Base-by-base conservation (phyloP, 2,113 vertebrate species). In the Onychorhynchus coronatus region DNA sequence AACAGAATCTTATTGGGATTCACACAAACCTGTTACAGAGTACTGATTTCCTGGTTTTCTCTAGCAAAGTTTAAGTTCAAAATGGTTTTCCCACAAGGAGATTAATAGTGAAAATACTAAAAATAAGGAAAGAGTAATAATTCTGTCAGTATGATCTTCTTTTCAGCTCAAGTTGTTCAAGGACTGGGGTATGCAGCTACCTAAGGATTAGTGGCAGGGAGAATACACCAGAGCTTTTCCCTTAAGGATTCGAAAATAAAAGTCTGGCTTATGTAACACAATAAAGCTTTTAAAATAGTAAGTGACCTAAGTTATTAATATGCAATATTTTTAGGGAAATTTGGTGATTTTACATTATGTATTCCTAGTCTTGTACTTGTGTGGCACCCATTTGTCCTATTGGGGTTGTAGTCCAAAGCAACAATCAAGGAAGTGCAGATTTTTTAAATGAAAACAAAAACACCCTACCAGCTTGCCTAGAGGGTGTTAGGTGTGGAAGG, bases 391-490 rank as follows among this genome's bases (percentile, higher is more conserved):
- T 74, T 81, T 70, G 12, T 30, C 11, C 10, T 74, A 0, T 30
- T 35, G 37, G 33, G 42, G 46, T 4, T 15, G 8, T 21, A 71
- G 37, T 42, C 22, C 12, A 46, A 39, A 58, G 22, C 35, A 52
- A 13, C 25, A 41, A 17, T 44, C n/a, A 59, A 56, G 11, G 17
- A 74, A 21, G 9, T 83, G 27, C 16, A 68, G 41, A 27, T 47
- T 73, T 61, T 87, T 72, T 15, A 41, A 59, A 39, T 30, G 5
- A 22, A 25, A 62, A n/a, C n/a, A 44, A 16, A 62, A 47, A 16
- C 1, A 0, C 19, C 19, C 11, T n/a, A 9, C 14, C 6, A 44
- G 5, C 4, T 63, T 44, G 46, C 22, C 7, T 11, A 59, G 25
- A 70, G 12, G 10, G 22, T 30, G 23, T 23, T 22, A 35, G 9